A percentile compares a stretch with the other conserved stretches of the same genome.
Conservation (phyloP, 2,888 invertebrate genomes). For the Allophyes oxyacanthae region DNA sequence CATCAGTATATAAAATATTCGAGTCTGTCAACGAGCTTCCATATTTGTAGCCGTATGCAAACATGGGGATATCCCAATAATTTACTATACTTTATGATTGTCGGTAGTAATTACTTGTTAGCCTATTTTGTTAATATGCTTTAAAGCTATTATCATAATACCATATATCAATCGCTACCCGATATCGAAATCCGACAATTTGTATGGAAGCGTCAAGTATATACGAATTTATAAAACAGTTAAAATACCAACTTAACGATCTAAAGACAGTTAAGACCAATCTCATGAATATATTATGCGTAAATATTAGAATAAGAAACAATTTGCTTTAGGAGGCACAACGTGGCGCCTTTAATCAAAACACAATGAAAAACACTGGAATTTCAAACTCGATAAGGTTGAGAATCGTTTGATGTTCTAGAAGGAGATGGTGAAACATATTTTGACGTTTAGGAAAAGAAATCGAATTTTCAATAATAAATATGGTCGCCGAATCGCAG, state of each 20-base stretch:
- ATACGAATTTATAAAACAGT: slow-evolving; percentile 76
- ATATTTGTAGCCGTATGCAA: slow-evolving; percentile 45
- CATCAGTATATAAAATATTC: slow-evolving; percentile 44
- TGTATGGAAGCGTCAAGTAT: slow-evolving; percentile 73
- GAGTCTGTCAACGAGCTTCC: slow-evolving; percentile 46
- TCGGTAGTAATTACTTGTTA: slow-evolving; percentile 66
- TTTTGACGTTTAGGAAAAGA: slow-evolving; percentile 31
- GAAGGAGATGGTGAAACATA: slow-evolving; percentile 20
- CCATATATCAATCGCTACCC: slow-evolving; percentile 76
- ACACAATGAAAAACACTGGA: slow-evolving; percentile 29
- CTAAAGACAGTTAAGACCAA: slow-evolving; percentile 75
- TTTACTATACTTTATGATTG: slow-evolving; percentile 47
- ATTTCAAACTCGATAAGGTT: slow-evolving; percentile 27
- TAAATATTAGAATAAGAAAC: slow-evolving; percentile 75
- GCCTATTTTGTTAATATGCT: slow-evolving; percentile 66
- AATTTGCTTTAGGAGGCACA: slow-evolving; percentile 59
- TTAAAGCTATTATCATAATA: slow-evolving; percentile 73
- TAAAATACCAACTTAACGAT: slow-evolving; percentile 77
- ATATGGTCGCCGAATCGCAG: slow-evolving; percentile 48
- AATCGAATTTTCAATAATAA: slow-evolving; percentile 59
- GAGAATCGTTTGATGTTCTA: slow-evolving; percentile 29
- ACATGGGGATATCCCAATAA: slow-evolving; percentile 48
- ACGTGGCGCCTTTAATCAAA: slow-evolving; percentile 39
- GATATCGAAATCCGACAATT: slow-evolving; percentile 75
- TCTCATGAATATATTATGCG: slow-evolving; percentile 80